phyloP scores from a whole-genome alignment of 92 coral and sea anemone species.

The Phymanthus crucifer region DNA sequence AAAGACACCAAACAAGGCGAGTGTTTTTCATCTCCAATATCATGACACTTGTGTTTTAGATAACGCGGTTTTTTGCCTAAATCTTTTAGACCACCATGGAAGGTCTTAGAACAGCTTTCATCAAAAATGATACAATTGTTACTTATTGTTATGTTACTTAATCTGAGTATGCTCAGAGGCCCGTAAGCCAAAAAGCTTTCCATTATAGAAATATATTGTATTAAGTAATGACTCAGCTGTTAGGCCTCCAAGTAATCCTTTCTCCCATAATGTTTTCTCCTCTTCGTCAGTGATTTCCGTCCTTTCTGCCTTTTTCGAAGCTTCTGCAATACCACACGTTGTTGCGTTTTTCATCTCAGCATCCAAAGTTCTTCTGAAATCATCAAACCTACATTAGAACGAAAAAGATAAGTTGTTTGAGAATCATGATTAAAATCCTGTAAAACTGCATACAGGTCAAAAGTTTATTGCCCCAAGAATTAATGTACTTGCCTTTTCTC shows the following conservation, averaged over 20 bases:
- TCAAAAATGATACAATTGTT: slow-evolving; percentile 57
- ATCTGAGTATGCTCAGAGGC: slow-evolving; percentile 42
- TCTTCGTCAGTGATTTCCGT: neutral
- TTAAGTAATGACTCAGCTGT: slow-evolving; percentile 11
- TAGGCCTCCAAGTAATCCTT: neutral
- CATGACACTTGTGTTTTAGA: slow-evolving; percentile 51
- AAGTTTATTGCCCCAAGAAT: neutral
- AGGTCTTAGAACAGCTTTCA: slow-evolving; percentile 57
- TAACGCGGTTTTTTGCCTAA: slow-evolving; percentile 44
- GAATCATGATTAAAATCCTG: too few species aligned
- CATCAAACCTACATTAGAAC: neutral
- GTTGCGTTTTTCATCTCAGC: neutral
- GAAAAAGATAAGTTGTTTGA: too few species aligned
- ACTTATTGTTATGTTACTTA: slow-evolving; percentile 40
- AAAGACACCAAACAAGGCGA: slow-evolving; percentile 44
- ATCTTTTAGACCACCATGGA: slow-evolving; percentile 56
- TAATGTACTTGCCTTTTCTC: neutral
- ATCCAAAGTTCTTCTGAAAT: slow-evolving; percentile 1
- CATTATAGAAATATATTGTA: slow-evolving; percentile 50
- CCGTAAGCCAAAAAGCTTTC: slow-evolving; percentile 54
- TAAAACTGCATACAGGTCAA: too few species aligned
- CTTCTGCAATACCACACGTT: neutral
- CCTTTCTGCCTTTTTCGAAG: neutral
- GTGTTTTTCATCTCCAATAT: slow-evolving; percentile 35
- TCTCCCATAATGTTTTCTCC: neutral